phyloP scores from a whole-genome alignment of 2,888 invertebrate species.

The Lycocerus yunnanus region DNA sequence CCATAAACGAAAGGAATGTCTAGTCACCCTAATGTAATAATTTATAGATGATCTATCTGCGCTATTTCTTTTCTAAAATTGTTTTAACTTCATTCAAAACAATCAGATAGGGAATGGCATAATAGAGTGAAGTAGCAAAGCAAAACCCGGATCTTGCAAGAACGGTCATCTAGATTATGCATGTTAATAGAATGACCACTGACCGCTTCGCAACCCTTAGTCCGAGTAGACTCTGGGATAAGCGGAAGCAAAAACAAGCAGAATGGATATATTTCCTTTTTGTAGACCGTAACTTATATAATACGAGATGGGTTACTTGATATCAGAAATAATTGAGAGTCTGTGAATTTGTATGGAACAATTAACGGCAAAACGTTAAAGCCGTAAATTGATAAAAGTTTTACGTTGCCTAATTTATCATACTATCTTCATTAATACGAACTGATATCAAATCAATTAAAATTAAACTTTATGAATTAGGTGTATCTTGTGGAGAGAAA shows the following conservation, averaged over 20 bases:
- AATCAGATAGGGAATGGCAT: slow-evolving; percentile 29
- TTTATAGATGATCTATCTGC: neutral
- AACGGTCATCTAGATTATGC: slow-evolving; percentile 58
- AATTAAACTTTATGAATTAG: neutral
- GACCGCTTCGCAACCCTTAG: slow-evolving; percentile 47
- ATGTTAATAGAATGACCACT: slow-evolving; percentile 58
- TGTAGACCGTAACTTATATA: slow-evolving; percentile 51
- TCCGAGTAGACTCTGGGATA: slow-evolving; percentile 39
- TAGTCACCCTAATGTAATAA: neutral
- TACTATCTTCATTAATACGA: slow-evolving; percentile 17
- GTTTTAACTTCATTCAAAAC: slow-evolving; percentile 23
- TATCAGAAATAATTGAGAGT: slow-evolving; percentile 50
- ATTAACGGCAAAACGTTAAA: slow-evolving; percentile 46
- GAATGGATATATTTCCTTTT: slow-evolving; percentile 58
- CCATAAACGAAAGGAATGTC: neutral
- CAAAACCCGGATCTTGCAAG: slow-evolving; percentile 44
- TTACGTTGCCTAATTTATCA: slow-evolving; percentile 27
- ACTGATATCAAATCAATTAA: slow-evolving; percentile 15
- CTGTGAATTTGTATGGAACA: slow-evolving; percentile 49
- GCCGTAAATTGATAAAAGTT: slow-evolving; percentile 36
- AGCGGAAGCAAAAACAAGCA: slow-evolving; percentile 56
- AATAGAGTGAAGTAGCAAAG: slow-evolving; percentile 44
- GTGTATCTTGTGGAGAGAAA: neutral
- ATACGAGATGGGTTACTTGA: slow-evolving; percentile 49
- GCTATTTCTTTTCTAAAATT: slow-evolving; percentile 22